These are phyloP conservation scores for Panulirus ornatus DNA, from an alignment of 1,140 invertebrate genomes.

Conservation along the genomic window DNA sequence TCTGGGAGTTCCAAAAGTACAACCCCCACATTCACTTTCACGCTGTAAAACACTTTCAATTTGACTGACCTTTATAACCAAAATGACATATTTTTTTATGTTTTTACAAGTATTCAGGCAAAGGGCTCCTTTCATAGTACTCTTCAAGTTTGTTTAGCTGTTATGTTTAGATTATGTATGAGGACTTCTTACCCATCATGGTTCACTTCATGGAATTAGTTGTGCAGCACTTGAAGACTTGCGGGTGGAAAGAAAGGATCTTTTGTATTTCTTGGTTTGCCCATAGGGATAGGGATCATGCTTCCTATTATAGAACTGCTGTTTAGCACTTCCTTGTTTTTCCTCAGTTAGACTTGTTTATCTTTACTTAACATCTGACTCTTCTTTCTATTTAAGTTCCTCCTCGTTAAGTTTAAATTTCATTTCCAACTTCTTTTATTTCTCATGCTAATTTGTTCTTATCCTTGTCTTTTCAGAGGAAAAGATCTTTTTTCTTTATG, in stretches of 20 bases:
- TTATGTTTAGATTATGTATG: conserved; percentile 73
- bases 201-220: conserved; percentile 63
- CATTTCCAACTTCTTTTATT: neutral
- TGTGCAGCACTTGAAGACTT: conserved; percentile 64
- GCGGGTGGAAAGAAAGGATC: conserved; percentile 51
- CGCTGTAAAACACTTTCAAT: conserved; percentile 17
- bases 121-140: conserved; percentile 53
- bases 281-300: neutral
- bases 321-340: conserved; percentile 57
- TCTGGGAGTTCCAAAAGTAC: conserved; percentile 9
- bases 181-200: conserved; percentile 65
- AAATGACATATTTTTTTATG: conserved; percentile 11
- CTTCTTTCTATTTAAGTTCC: neutral
- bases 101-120: conserved; percentile 53
- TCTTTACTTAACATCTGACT: neutral
- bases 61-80: conserved; percentile 1
- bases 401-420: neutral
- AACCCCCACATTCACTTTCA: conserved; percentile 12
- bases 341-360: neutral
- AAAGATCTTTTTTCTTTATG: conserved; percentile 25
- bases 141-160: conserved; percentile 66
- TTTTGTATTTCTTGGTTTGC: conserved; percentile 17
- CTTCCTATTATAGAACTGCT: conserved; percentile 3
- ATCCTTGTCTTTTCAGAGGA: neutral
- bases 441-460: neutral